phyloP scores from a whole-genome alignment of 2,888 invertebrate genomes.

The Pogonocherus hispidulus region DNA sequence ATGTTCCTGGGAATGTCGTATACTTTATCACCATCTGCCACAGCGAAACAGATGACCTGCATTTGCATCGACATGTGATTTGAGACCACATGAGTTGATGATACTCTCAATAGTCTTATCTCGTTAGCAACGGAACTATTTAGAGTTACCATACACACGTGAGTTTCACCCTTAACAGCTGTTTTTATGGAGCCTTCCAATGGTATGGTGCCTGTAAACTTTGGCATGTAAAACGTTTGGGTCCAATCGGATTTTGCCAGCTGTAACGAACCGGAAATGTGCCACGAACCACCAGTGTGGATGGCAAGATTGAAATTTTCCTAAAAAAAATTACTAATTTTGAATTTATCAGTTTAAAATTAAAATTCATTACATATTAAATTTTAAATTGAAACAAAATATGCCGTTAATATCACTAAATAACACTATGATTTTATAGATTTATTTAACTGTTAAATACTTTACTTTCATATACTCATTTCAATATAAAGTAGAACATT shows the following conservation, averaged over 20 bases:
- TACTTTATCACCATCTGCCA: constrained; percentile 64
- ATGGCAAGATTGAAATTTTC: constrained; percentile 74
- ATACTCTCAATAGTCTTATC: constrained; percentile 76
- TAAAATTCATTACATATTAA: too few species aligned
- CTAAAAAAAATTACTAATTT: constrained; percentile 59
- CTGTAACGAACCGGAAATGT: constrained; percentile 72
- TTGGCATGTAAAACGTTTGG: constrained; percentile 75
- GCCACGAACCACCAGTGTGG: constrained; percentile 69
- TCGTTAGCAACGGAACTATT: constrained; percentile 76
- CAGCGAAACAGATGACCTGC: constrained; percentile 71
- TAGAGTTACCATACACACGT: constrained; percentile 73
- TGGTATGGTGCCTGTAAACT: constrained; percentile 75
- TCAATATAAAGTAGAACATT: too few species aligned
- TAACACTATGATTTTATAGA: too few species aligned
- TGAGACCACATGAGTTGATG: constrained; percentile 75
- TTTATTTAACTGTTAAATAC: too few species aligned
- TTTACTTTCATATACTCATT: too few species aligned
- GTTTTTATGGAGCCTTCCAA: constrained; percentile 72
- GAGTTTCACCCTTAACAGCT: constrained; percentile 67
- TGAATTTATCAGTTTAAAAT: too few species aligned
- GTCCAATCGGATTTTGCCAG: constrained; percentile 74
- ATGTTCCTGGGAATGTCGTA: constrained; percentile 65
- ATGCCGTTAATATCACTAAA: too few species aligned
- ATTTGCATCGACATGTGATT: constrained; percentile 74
- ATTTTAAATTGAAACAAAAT: too few species aligned